Conservation (phyloP, 2,113 vertebrate genomes). For the Chaenocephalus aceratus region DNA sequence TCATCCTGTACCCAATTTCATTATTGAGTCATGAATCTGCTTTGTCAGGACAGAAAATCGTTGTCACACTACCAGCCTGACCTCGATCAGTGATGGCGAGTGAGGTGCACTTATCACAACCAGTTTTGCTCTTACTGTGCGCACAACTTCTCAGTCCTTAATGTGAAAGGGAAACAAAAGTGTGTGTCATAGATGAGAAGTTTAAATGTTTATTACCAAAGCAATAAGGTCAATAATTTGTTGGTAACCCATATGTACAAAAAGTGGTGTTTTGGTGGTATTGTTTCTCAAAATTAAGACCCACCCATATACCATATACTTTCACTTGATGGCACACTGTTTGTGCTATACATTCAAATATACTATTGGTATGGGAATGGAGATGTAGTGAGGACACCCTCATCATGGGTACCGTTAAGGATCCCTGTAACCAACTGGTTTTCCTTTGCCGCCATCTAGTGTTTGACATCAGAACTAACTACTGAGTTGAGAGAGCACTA, state of each 20-base stretch:
- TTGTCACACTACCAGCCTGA: not conserved
- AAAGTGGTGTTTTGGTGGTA: not conserved
- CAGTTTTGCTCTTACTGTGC: not conserved
- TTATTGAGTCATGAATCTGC: slow-evolving; percentile 41
- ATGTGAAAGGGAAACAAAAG: not conserved
- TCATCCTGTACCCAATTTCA: slow-evolving; percentile 11
- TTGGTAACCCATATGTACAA: not conserved
- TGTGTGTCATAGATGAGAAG: not conserved
- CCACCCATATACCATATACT: not conserved
- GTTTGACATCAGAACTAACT: slow-evolving; percentile 8
- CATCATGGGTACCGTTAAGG: not conserved
- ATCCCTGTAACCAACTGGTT: not conserved
- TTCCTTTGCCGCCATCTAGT: slow-evolving; percentile 65
- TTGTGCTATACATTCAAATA: not conserved
- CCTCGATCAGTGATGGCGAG: slow-evolving; percentile 2
- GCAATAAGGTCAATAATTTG: not conserved
- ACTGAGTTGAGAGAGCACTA: not conserved
- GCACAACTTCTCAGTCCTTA: not conserved
- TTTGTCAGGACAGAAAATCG: slow-evolving; percentile 25
- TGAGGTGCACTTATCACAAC: not conserved
- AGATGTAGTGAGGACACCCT: not conserved
- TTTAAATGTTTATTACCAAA: not conserved
- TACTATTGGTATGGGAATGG: not conserved
- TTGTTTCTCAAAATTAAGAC: not conserved
- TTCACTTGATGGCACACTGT: not conserved